Base-by-base conservation (phyloP, 1,140 invertebrate genomes). In the Lucilia cuprina region DNA sequence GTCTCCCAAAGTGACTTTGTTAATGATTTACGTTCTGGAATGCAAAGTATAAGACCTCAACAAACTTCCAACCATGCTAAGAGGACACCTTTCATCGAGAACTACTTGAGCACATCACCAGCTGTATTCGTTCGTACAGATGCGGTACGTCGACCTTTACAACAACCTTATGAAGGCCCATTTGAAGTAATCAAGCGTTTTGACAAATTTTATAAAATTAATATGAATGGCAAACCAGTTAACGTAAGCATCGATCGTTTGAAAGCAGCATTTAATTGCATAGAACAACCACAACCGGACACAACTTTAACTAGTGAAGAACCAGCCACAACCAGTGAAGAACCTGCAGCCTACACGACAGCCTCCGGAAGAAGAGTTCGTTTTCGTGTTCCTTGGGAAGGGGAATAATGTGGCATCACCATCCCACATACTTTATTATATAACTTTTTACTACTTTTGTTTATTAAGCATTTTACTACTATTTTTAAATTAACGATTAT, bases 71-170 rank as follows among this genome's bases (percentile, higher is more conserved):
- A 65, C 30, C 55, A 82, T 10, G 30, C 17, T n/a, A 74, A 74
- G 41, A 14, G 14, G 35, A 83, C 19, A 41, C 60, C 85, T 74
- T 83, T 86, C 47, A 41, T 88, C 87, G 21, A 82, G 35, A 30
- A 82, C 14, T n/a, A 65, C 19, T 25, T 70, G 65, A 8, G 8
- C 9, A 21, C 65, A 9, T 70, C 19, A 19, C 65, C 65, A 9
- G 10, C n/a, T 0, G 19, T 70, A 70, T 70, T 70, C 12, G 9
- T 70, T 21, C 65, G 19, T 12, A 70, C n/a, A 19, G n/a, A 19
- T 25, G 19, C 19, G 10, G 65, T 70, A 21, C 19, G 65, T 25
- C n/a, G 19, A 70, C 65, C n/a, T 19, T n/a, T 70, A 21, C 19
- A 21, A 9, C n/a, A 1, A 21, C 65, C 65, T 19, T 70, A 21